Conservation (phyloP, 2,797 vertebrate species). For the Sebastes hopkinsi region DNA sequence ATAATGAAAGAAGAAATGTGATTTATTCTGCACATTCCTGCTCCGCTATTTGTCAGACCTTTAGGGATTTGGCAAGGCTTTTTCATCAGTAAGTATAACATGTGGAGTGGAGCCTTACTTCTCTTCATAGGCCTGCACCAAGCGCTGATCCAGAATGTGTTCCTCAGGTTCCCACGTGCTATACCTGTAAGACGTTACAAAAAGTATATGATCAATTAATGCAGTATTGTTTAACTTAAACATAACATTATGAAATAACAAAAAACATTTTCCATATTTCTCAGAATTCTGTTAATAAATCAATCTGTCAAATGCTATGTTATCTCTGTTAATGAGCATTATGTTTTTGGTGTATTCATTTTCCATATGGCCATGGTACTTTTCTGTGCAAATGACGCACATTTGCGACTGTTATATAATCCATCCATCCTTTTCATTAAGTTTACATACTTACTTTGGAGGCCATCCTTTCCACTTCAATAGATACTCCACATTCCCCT, state of each 20-base stretch:
- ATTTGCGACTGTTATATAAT: background rate
- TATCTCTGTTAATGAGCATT: background rate
- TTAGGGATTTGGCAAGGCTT: background rate
- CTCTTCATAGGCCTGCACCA: slow-evolving; percentile 95
- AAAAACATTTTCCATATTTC: background rate
- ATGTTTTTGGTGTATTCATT: too few relatives aligned
- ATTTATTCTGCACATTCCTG: too few relatives aligned
- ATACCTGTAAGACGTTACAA: slow-evolving; percentile 83
- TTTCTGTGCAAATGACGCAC: background rate
- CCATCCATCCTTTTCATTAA: background rate
- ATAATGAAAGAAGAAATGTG: background rate
- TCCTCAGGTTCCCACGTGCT: slow-evolving; percentile 99
- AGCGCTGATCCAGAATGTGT: slow-evolving; percentile 95
- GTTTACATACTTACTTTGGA: slow-evolving; percentile 90
- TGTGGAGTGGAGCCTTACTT: slow-evolving; percentile 76
- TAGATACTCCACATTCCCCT: slow-evolving; percentile 98
- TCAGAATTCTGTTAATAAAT: background rate
- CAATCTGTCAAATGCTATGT: background rate
- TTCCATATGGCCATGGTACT: background rate
- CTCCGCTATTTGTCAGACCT: too few relatives aligned
- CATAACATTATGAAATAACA: background rate
- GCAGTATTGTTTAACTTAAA: background rate
- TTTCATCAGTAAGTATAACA: background rate
- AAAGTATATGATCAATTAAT: background rate
- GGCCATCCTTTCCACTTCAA: slow-evolving; percentile 99